phyloP scores from a whole-genome alignment of 2,797 vertebrate species.

The Hypotaenidia okinawae region DNA sequence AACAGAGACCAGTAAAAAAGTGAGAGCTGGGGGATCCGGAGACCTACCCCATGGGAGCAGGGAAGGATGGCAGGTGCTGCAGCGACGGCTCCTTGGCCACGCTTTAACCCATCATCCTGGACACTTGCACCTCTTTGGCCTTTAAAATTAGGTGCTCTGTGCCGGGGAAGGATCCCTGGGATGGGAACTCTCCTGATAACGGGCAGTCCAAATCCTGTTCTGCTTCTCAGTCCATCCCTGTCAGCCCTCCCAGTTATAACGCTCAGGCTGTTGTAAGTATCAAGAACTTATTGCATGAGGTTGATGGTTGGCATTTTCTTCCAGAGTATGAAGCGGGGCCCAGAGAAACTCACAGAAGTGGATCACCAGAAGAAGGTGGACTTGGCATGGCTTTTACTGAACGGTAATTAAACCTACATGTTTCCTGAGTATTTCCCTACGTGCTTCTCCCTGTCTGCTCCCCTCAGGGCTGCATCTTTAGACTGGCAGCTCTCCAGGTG shows the following conservation, averaged over 20 bases:
- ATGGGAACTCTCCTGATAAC: background rate
- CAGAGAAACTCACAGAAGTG: conserved; percentile 63
- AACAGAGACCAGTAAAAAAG: background rate
- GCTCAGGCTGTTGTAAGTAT: conserved; percentile 56
- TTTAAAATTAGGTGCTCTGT: background rate
- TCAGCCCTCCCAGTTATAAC: conserved; percentile 18
- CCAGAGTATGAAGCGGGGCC: conserved; percentile 52
- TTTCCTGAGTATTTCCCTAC: conserved; percentile 76
- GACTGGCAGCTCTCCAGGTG: background rate
- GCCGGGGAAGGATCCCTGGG: background rate
- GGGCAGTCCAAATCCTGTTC: background rate
- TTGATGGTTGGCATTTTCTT: conserved; percentile 66
- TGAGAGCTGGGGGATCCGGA: background rate
- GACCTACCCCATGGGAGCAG: background rate
- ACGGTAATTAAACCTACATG: conserved; percentile 63
- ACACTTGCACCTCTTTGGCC: background rate
- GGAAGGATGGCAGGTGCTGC: background rate
- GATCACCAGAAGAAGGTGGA: conserved; percentile 58
- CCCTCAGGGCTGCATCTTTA: background rate
- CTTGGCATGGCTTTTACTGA: conserved; percentile 72
- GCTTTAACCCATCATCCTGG: background rate
- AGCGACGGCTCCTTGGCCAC: fast-evolving
- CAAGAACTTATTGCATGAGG: conserved; percentile 71
- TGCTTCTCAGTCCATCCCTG: background rate
- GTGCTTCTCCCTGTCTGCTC: conserved; percentile 23